phyloP scores from a whole-genome alignment of 2,888 invertebrate species.

The Lycia hirtaria region DNA sequence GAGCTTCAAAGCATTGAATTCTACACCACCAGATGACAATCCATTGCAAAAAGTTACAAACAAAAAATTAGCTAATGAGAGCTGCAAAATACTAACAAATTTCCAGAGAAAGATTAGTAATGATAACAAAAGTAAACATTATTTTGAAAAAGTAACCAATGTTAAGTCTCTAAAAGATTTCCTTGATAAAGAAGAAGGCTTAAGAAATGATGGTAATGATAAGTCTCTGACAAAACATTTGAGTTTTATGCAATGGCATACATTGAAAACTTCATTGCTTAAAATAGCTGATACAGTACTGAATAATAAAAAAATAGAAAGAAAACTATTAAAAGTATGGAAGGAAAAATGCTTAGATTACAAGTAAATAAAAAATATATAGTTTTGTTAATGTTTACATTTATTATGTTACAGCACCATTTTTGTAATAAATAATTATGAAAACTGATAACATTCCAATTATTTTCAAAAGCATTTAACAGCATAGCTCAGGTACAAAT shows the following conservation, averaged over 20 bases:
- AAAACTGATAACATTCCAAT: slow-evolving; percentile 25
- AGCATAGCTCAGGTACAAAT: slow-evolving; percentile 62
- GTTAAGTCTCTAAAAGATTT: slow-evolving; percentile 59
- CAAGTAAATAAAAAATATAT: slow-evolving; percentile 22
- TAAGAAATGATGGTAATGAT: slow-evolving; percentile 59
- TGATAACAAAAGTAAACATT: slow-evolving; percentile 47
- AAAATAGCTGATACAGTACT: slow-evolving; percentile 57
- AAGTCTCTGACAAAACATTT: slow-evolving; percentile 70
- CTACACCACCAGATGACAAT: slow-evolving; percentile 20
- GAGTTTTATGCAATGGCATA: slow-evolving; percentile 85
- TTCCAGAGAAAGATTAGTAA: slow-evolving; percentile 38
- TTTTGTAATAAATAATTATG: slow-evolving; percentile 57
- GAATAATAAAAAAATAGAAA: slow-evolving; percentile 67
- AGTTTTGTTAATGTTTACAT: slow-evolving; percentile 44
- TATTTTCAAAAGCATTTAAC: slow-evolving; percentile 41
- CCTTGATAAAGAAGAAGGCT: slow-evolving; percentile 66
- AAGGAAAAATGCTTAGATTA: slow-evolving; percentile 74
- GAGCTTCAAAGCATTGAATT: slow-evolving; percentile 14
- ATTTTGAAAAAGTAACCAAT: slow-evolving; percentile 59
- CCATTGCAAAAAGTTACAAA: slow-evolving; percentile 35
- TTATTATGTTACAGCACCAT: slow-evolving; percentile 69
- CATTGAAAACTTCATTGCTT: slow-evolving; percentile 68
- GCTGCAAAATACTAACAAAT: slow-evolving; percentile 47
- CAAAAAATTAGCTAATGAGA: slow-evolving; percentile 55
- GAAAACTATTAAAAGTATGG: slow-evolving; percentile 73